Evolutionary conservation across 2,113 vertebrate species (phyloP).

Genomic region (Caranx ignobilis): DNA sequence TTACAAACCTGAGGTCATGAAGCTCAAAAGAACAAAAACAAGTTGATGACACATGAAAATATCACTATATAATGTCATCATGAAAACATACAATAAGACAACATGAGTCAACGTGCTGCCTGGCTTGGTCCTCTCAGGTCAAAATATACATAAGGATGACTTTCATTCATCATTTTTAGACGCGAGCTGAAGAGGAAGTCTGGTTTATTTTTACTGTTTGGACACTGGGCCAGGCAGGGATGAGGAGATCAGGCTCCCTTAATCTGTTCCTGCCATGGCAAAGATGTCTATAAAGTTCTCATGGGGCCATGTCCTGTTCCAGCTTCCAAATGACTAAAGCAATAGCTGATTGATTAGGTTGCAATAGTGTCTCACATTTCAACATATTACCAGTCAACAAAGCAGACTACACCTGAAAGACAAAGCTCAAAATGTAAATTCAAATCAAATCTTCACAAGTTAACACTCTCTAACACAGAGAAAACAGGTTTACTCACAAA

Average conservation of each 20-base stretch:
- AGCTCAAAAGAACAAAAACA: neutral
- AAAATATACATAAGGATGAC: slow-evolving; percentile 12
- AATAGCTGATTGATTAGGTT: neutral
- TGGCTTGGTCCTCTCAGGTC: neutral
- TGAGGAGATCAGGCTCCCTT: slow-evolving; percentile 46
- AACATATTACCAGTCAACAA: neutral
- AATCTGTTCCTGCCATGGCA: slow-evolving; percentile 40
- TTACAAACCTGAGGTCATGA: neutral
- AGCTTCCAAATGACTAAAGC: neutral
- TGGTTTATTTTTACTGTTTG: slow-evolving; percentile 54
- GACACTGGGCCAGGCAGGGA: slow-evolving; percentile 14
- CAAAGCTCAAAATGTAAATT: neutral
- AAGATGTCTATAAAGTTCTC: slow-evolving; percentile 2
- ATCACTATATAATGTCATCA: neutral
- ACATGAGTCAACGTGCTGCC: neutral
- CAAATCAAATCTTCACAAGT: neutral
- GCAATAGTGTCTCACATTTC: neutral
- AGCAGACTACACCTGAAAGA: neutral
- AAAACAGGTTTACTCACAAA: slow-evolving; percentile 63
- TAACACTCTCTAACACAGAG: neutral
- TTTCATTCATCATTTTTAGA: neutral
- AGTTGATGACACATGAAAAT: slow-evolving; percentile 46
- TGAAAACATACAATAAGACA: slow-evolving; percentile 4
- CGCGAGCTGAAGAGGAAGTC: slow-evolving; percentile 28
- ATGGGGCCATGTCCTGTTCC: neutral